Conservation (phyloP, 2,113 vertebrate species). For the Cisticola juncidis region DNA sequence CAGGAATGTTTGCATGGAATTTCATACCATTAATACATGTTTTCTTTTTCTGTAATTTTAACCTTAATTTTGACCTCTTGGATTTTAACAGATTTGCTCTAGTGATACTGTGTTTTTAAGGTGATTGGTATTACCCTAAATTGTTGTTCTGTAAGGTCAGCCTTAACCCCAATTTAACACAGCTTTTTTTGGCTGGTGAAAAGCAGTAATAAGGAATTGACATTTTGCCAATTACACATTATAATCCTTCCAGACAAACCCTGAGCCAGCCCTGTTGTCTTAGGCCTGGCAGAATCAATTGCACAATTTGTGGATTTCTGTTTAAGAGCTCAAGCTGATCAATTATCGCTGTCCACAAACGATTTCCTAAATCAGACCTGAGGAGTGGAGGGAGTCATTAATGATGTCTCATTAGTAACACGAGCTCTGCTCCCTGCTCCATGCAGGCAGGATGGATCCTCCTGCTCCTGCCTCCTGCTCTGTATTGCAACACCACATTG, state of each 20-base stretch:
- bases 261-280: neutral
- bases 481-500: neutral
- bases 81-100: neutral
- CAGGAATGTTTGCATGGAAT: neutral
- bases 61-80: neutral
- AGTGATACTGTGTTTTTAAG: neutral
- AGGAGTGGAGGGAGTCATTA: conserved; percentile 18
- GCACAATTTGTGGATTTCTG: conserved; percentile 35
- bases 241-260: conserved; percentile 36
- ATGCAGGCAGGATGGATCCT: neutral
- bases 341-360: conserved; percentile 17
- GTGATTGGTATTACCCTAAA: neutral
- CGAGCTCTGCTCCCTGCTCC: neutral
- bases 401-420: conserved; percentile 7
- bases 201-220: conserved; percentile 16
- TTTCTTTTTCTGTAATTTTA: neutral
- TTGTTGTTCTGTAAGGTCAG: neutral
- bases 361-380: conserved; percentile 15
- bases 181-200: neutral
- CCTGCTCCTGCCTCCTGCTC: neutral
- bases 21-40: neutral
- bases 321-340: conserved; percentile 16
- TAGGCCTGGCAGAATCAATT: neutral
- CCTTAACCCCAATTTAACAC: neutral
- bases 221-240: conserved; percentile 6